These are phyloP conservation scores for Polyommatus iphigenia DNA, from an alignment of 2,888 invertebrate species.

Conservation along the genomic window DNA sequence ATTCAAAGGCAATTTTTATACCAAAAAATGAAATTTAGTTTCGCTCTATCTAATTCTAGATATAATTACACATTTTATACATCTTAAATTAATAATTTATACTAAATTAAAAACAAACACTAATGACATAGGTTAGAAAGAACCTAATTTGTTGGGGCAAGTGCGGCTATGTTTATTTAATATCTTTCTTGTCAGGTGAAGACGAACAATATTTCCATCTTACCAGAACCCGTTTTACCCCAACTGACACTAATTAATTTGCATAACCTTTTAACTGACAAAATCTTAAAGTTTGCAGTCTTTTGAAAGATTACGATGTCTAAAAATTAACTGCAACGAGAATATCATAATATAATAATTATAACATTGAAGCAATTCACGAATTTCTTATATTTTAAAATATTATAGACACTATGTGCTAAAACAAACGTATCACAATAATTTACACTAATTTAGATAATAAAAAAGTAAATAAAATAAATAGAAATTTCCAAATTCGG, in stretches of 20 bases:
- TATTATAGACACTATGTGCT: conserved; percentile 17
- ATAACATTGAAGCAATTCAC: not conserved
- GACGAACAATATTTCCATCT: not conserved
- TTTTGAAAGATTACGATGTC: not conserved
- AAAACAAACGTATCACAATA: conserved; percentile 29
- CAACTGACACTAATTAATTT: not conserved
- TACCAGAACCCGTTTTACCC: not conserved
- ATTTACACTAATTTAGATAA: conserved; percentile 29
- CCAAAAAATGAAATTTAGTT: not conserved
- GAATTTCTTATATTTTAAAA: conserved; percentile 15
- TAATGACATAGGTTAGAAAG: not conserved
- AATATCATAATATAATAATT: not conserved
- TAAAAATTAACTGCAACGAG: conserved; percentile 11
- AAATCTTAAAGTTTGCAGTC: not conserved
- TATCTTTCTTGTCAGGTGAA: not conserved
- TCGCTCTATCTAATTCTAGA: conserved; percentile 17
- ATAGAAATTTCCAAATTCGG: not conserved
- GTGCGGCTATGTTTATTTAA: not conserved
- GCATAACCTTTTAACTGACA: not conserved
- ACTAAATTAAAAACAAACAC: not conserved
- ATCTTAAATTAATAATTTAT: conserved; percentile 8
- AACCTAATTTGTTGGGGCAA: not conserved
- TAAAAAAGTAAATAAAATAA: not conserved
- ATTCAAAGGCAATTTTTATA: not conserved
- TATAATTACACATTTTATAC: conserved; percentile 17